A percentile compares a stretch with the other conserved stretches of the same genome.
Evolutionary conservation across 1,140 invertebrate species (phyloP).

Genomic region (Penaeus vannamei): DNA sequence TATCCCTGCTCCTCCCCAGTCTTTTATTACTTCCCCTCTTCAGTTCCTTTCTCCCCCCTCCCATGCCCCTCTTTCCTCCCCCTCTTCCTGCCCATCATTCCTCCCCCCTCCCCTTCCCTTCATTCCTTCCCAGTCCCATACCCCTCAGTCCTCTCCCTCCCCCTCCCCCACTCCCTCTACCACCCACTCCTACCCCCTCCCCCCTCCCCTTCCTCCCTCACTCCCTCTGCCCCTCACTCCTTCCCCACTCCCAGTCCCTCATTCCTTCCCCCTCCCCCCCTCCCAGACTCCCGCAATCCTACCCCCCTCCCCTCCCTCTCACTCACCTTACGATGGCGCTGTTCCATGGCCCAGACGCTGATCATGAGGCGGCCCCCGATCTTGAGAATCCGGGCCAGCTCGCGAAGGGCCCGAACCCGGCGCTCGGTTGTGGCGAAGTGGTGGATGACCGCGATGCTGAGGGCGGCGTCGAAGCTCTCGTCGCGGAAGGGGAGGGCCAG

Average conservation of each 20-base stretch:
- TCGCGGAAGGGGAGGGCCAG: constrained; percentile 91
- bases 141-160: background rate
- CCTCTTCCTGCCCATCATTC: too few species aligned
- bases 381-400: constrained; percentile 88
- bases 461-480: constrained; percentile 92
- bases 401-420: constrained; percentile 86
- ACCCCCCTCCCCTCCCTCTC: background rate
- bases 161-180: background rate
- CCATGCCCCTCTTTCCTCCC: too few species aligned
- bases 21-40: too few species aligned
- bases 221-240: background rate
- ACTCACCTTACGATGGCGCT: constrained; percentile 84
- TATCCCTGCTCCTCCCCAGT: too few species aligned
- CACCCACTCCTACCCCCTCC: background rate
- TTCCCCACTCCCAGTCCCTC: too few species aligned
- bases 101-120: too few species aligned
- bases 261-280: background rate
- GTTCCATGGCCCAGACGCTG: constrained; percentile 97
- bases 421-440: constrained; percentile 91
- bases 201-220: background rate
- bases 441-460: constrained; percentile 95
- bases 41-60: too few species aligned
- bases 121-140: too few species aligned
- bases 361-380: constrained; percentile 94
- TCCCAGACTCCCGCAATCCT: background rate